phyloP scores from a whole-genome alignment of 2,113 vertebrate genomes.

The Axis porcinus region DNA sequence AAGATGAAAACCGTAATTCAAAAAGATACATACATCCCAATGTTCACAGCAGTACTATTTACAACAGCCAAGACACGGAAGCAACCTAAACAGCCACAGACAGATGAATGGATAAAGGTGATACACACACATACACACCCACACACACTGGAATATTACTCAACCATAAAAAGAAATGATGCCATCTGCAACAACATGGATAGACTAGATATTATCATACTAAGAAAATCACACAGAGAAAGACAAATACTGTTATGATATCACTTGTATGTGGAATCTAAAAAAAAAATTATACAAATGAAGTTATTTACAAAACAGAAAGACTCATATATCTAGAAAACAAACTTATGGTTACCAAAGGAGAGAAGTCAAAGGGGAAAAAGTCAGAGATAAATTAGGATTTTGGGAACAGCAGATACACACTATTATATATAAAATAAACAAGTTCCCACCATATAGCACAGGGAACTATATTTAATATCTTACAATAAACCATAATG shows the following conservation, averaged over 20 bases:
- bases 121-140: not conserved
- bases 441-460: not conserved
- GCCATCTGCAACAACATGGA: not conserved
- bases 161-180: not conserved
- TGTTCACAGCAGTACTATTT: not conserved
- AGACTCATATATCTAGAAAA: not conserved
- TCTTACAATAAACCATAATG: not conserved
- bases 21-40: not conserved
- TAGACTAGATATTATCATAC: not conserved
- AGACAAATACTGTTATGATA: not conserved
- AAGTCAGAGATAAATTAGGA: not conserved
- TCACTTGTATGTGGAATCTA: not conserved
- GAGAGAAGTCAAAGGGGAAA: not conserved
- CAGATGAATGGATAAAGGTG: not conserved
- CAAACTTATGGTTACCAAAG: not conserved
- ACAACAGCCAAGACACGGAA: not conserved
- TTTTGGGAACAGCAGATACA: not conserved
- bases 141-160: not conserved
- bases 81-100: not conserved
- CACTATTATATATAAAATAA: not conserved
- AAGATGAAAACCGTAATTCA: not conserved
- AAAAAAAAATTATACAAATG: not conserved
- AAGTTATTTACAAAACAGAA: not conserved
- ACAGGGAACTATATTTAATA: not conserved
- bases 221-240: not conserved